Evolutionary conservation across 2,113 vertebrate species (phyloP), one percentile per base, ranked within the genome.

Genomic region (Triplophysa tibetana): DNA sequence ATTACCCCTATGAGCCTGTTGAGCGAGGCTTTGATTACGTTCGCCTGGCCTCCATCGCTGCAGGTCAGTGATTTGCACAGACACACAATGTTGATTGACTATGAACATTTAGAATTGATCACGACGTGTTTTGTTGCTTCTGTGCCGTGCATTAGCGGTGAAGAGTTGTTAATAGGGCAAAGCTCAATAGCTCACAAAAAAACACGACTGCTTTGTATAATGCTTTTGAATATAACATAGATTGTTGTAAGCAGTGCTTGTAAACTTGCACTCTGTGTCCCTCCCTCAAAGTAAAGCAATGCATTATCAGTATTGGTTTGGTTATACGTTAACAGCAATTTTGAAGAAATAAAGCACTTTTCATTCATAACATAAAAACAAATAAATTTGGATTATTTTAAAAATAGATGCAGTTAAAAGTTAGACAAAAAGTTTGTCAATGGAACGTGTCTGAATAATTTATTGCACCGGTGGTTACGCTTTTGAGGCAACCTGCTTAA

Each of bases 31-130:
- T 94, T 0, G 94, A 96, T 83, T 96, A 96, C 0, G 95, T 96
- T 0, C 93, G 95, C 0, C 90, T 97, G 91, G 96, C 96, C 0
- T 96, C 96, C 82, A 96, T 97, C 63, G 95, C 95, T 4, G 95
- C 95, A 91, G 95, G 95, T 96, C 89, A 83, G 82, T 76, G 54
- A 61, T 45, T 4, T 33, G 4, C 50, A 76, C 66, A 70, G 41
- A 60, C 58, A 65, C 43, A 69, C 68, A n/a, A 48, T 62, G 72
- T 17, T 10, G 41, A 75, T 75, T 75, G 11, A 17, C 58, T 48
- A 19, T 63, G 58, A 62, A 75, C 45, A 75, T 73, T 73, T 60
- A n/a, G 54, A 60, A 29, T 13, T 63, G 56, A 75, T 62, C 58
- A 75, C 58, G 8, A 75, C n/a, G 72, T 62, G 58, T 62, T 62